Percentiles rank a stretch among this genome's conserved stretches.
These are phyloP conservation scores for Rhimphoctona megacephalus DNA, from an alignment of 2,888 invertebrate genomes.

Conservation along the genomic window DNA sequence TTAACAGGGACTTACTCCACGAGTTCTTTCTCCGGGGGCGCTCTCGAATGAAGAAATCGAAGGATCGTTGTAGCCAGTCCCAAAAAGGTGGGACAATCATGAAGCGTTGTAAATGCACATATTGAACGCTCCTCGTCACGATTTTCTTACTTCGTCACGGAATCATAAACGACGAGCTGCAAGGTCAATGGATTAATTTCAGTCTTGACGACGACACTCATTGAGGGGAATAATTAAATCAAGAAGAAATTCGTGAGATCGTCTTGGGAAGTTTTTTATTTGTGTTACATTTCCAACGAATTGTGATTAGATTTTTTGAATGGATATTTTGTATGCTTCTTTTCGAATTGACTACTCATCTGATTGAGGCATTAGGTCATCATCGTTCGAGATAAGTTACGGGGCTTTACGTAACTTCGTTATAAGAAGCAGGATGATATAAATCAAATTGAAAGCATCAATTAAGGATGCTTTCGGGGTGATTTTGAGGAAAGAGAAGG, in stretches of 20 bases:
- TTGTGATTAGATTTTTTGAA: neutral
- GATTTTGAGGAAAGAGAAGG: slow-evolving; percentile 18
- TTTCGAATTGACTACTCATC: slow-evolving; percentile 9
- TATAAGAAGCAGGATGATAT: slow-evolving; percentile 38
- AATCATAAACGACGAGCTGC: slow-evolving; percentile 18
- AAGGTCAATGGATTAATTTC: slow-evolving; percentile 26
- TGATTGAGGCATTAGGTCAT: slow-evolving; percentile 30
- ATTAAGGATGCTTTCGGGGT: slow-evolving; percentile 46
- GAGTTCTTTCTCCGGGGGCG: slow-evolving; percentile 36
- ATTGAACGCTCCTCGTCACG: slow-evolving; percentile 58
- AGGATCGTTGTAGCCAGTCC: slow-evolving; percentile 29
- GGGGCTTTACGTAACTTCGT: slow-evolving; percentile 22
- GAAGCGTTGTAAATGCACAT: slow-evolving; percentile 56
- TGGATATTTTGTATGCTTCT: neutral
- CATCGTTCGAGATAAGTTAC: slow-evolving; percentile 5
- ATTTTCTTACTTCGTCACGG: slow-evolving; percentile 56
- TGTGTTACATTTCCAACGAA: neutral
- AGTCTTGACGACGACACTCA: neutral
- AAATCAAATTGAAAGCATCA: slow-evolving; percentile 38
- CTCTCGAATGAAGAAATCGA: slow-evolving; percentile 36
- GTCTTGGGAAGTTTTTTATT: neutral
- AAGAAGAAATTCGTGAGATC: neutral
- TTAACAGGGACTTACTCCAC: slow-evolving; percentile 35
- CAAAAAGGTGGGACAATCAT: slow-evolving; percentile 55
- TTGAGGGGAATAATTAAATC: neutral